Conservation (phyloP, 2,113 vertebrate species). For the Melanocharis versteri region DNA sequence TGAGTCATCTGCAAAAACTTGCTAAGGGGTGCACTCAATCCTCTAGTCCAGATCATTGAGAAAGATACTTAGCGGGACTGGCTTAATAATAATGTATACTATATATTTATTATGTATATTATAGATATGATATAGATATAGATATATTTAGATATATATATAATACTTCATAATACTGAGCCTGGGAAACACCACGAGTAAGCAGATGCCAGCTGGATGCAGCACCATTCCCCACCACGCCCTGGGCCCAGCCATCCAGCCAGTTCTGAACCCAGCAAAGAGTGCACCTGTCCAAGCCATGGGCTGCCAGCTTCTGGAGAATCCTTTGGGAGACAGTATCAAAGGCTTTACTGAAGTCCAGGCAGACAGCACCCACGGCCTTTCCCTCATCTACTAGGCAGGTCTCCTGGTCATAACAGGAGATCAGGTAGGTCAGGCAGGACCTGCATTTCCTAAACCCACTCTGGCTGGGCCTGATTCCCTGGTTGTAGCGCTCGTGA, state of each 20-base stretch:
- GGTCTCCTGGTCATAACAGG: neutral
- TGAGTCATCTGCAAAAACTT: neutral
- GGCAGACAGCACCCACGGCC: neutral
- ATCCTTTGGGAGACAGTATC: neutral
- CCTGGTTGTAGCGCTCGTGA: accelerated
- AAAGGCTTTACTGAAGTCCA: neutral
- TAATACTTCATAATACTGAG: neutral
- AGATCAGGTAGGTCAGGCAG: neutral
- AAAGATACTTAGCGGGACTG: neutral
- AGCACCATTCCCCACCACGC: neutral
- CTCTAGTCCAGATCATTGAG: neutral
- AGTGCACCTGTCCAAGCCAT: accelerated
- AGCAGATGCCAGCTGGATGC: neutral
- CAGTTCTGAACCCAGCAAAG: neutral
- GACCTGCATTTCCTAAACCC: neutral
- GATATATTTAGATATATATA: neutral
- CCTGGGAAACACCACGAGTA: neutral
- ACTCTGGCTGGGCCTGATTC: too few relatives aligned
- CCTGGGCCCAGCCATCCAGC: neutral
- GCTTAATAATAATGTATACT: neutral
- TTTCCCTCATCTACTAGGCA: neutral
- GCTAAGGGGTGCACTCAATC: neutral
- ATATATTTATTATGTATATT: neutral
- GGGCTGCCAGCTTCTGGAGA: neutral
- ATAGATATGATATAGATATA: neutral